phyloP scores from a whole-genome alignment of 2,113 vertebrate species.

The Lethenteron reissneri region DNA sequence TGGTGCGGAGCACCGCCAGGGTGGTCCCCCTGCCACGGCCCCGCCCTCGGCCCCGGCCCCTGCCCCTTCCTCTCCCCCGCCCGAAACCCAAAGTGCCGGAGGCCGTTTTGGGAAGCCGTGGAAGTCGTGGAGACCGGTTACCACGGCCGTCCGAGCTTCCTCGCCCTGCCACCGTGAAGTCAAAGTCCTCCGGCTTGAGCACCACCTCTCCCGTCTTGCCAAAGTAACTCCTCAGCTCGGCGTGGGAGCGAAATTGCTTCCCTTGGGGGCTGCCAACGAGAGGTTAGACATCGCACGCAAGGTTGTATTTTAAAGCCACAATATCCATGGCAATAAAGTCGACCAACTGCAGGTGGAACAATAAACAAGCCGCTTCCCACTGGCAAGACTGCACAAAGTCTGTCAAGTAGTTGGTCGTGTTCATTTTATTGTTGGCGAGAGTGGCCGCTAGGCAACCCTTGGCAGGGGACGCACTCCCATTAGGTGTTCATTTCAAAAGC shows the following conservation, averaged over 20 bases:
- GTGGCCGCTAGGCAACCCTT: too few species aligned
- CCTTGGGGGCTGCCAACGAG: conserved; percentile 41
- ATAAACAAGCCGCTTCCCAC: too few species aligned
- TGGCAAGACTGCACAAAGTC: too few species aligned
- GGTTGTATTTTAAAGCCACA: too few species aligned
- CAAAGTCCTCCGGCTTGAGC: conserved; percentile 75
- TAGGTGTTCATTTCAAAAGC: too few species aligned
- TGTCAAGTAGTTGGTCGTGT: too few species aligned
- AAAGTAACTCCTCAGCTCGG: conserved; percentile 73
- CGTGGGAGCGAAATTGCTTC: conserved; percentile 80
- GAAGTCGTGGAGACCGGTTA: conserved; percentile 53
- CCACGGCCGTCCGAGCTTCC: conserved; percentile 66
- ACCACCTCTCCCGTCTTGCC: conserved; percentile 74
- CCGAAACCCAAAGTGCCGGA: conserved; percentile 15
- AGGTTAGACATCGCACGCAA: too few species aligned
- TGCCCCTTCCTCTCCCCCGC: conserved; percentile 25
- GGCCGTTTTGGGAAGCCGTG: conserved; percentile 43
- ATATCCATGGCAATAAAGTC: too few species aligned
- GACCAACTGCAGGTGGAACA: too few species aligned
- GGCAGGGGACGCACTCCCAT: too few species aligned
- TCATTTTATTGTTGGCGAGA: too few species aligned
- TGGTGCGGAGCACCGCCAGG: too few species aligned
- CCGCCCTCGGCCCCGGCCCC: conserved; percentile 38
- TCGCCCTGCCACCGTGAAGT: conserved; percentile 76
- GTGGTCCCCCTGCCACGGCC: background rate